Percentiles rank a stretch among this genome's conserved stretches.
phyloP scores from a whole-genome alignment of 2,888 invertebrate genomes.

The Harpalus rubripes region DNA sequence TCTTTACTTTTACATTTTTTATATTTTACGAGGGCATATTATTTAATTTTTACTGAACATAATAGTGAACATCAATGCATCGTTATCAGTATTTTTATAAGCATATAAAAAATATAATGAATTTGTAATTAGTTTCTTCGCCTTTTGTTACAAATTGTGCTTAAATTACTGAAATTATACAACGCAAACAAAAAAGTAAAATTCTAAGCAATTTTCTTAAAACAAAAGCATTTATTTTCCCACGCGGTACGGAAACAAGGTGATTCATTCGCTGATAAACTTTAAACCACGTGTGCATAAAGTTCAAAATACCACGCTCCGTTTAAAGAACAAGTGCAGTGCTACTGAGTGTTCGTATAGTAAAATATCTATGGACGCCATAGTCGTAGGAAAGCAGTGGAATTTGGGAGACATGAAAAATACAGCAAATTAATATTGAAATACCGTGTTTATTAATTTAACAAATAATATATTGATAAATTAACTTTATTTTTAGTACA shows the following conservation, averaged over 20 bases:
- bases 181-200: slow-evolving; percentile 20
- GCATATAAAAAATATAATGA: neutral
- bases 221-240: slow-evolving; percentile 54
- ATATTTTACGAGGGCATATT: neutral
- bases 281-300: neutral
- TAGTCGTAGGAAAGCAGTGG: neutral
- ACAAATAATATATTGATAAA: too few species aligned
- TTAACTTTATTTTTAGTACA: too few species aligned
- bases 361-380: slow-evolving; percentile 34
- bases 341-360: neutral
- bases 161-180: neutral
- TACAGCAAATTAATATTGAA: too few species aligned
- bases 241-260: slow-evolving; percentile 37
- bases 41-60: too few species aligned
- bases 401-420: neutral
- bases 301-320: slow-evolving; percentile 13
- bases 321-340: slow-evolving; percentile 19
- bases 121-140: neutral
- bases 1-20: neutral
- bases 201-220: slow-evolving; percentile 52
- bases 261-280: slow-evolving; percentile 2
- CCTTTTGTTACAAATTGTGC: neutral
- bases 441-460: too few species aligned
- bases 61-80: too few species aligned
- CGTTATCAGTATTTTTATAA: neutral